Base-by-base conservation (phyloP, 2,797 vertebrate species). In the Cygnus olor region DNA sequence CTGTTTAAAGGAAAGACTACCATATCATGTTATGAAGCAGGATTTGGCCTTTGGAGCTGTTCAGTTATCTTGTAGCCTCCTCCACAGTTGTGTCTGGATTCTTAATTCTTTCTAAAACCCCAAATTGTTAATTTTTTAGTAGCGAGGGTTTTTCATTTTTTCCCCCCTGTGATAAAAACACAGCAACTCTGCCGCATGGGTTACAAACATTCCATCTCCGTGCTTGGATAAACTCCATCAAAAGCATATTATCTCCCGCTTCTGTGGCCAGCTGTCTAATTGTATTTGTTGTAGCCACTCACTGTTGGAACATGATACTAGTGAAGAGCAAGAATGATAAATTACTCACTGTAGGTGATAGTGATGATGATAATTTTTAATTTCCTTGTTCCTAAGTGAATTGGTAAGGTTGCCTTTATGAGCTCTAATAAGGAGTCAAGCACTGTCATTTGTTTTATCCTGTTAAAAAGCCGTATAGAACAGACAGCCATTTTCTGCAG, bases 201-300 rank as follows among this genome's bases (percentile, higher is more conserved):
- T 98, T 98, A 98, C 98, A 98, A 98, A 98, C 98, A 98, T 98
- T 98, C 98, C 98, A 94, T 98, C 98, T 99, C 98, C 98, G 99
- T 98, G 99, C 98, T 98, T 99, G 99, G 98, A 98, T 99, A 98
- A 99, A 99, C 98, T 98, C 99, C 98, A 99, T 99, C 99, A 99
- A 99, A 99, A 99, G 98, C 98, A 98, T 98, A 99, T 99, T 99
- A 99, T 98, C 98, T 97, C 97, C 98, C 95, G 96, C 97, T 98
- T 94, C 97, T 98, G 97, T 97, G 98, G 98, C 97, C 98, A 98
- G 97, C 97, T 98, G 98, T 98, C 98, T 99, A 99, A 99, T 99
- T 99, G 98, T 99, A 99, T 99, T 99, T 98, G 98, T 98, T 98
- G 96, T 96, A 98, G 97, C 98, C 98, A 98, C 98, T 98, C 98